phyloP scores from a whole-genome alignment of 2,888 invertebrate species.

The Euphydryas editha region DNA sequence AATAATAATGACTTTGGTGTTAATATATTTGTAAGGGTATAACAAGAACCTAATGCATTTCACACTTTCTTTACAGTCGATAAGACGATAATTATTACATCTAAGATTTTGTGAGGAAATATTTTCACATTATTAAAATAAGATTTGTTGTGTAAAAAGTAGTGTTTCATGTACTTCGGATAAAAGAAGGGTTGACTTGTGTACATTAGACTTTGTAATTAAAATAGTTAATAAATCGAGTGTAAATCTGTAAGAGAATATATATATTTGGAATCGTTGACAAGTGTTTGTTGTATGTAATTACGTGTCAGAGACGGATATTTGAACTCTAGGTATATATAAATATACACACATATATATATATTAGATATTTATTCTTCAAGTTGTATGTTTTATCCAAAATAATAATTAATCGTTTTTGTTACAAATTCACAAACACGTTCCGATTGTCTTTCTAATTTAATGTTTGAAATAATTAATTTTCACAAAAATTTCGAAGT shows the following conservation, averaged over 20 bases:
- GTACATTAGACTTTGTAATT: conserved; percentile 77
- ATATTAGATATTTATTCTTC: conserved; percentile 59
- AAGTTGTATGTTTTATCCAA: conserved; percentile 67
- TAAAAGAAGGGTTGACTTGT: conserved; percentile 74
- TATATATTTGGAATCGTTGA: conserved; percentile 82
- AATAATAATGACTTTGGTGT: conserved; percentile 77
- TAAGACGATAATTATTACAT: conserved; percentile 69
- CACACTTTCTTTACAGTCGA: conserved; percentile 82
- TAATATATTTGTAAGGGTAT: conserved; percentile 80
- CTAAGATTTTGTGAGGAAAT: conserved; percentile 79
- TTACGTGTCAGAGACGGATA: conserved; percentile 74
- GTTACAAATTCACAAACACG: conserved; percentile 74
- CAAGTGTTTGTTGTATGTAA: conserved; percentile 78
- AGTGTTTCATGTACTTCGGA: conserved; percentile 76
- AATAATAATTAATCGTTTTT: conserved; percentile 57
- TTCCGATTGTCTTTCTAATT: conserved; percentile 62
- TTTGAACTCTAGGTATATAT: conserved; percentile 68
- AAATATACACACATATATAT: conserved; percentile 47
- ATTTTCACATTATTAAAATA: conserved; percentile 81
- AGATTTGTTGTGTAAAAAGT: conserved; percentile 81
- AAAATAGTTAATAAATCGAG: conserved; percentile 73
- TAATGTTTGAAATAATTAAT: conserved; percentile 40
- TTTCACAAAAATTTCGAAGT: conserved; percentile 37
- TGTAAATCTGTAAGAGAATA: conserved; percentile 78
- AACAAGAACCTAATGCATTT: conserved; percentile 82